These are phyloP conservation scores for Aleadryas rufinucha DNA, from an alignment of 2,113 vertebrate species.

Conservation along the genomic window DNA sequence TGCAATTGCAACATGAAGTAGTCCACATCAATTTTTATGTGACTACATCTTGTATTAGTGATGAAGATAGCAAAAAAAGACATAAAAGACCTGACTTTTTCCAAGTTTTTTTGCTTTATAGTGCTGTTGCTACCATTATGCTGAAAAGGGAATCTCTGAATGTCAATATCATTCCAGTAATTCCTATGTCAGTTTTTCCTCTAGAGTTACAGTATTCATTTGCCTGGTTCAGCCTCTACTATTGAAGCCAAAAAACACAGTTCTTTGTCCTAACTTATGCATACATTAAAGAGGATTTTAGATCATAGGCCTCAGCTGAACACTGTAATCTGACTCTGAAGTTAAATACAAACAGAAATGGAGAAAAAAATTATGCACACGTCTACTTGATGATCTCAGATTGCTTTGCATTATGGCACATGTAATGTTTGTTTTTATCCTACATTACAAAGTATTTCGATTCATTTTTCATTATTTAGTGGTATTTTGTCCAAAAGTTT, in stretches of 20 bases:
- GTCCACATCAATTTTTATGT: background rate
- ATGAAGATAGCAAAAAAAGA: background rate
- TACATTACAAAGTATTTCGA: conserved; percentile 42
- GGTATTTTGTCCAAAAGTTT: conserved; percentile 36
- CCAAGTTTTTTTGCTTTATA: background rate
- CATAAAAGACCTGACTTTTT: background rate
- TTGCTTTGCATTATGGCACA: background rate
- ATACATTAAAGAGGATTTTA: conserved; percentile 26
- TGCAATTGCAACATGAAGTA: background rate
- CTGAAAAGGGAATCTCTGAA: background rate
- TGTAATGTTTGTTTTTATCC: conserved; percentile 27
- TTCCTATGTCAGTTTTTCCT: background rate
- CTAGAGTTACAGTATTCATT: background rate
- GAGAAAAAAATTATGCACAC: conserved; percentile 29
- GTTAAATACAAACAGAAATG: conserved; percentile 59
- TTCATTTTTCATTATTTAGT: conserved; percentile 66
- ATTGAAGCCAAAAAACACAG: conserved; percentile 26
- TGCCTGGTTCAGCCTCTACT: conserved; percentile 12
- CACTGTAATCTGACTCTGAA: conserved; percentile 36
- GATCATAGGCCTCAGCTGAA: conserved; percentile 46
- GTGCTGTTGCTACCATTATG: background rate
- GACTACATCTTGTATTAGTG: background rate
- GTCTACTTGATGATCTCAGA: conserved; percentile 32
- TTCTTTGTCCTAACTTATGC: conserved; percentile 32
- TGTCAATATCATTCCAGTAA: background rate